Evolutionary conservation across 2,113 vertebrate genomes (phyloP).

Genomic region (Elephantulus edwardii): DNA sequence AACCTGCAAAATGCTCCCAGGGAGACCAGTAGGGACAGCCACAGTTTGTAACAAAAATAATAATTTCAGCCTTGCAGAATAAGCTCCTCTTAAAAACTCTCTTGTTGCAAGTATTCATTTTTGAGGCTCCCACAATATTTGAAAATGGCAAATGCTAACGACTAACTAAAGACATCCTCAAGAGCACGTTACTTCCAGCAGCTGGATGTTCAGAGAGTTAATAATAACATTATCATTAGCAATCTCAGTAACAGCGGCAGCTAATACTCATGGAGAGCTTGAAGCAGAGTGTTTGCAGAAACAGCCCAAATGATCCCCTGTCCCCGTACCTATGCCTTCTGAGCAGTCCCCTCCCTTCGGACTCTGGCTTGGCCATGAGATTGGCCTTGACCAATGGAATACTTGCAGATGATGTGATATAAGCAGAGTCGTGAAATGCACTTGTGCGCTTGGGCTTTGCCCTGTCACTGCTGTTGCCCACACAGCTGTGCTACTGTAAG

Average conservation of each 20-base stretch:
- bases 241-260: conserved; percentile 44
- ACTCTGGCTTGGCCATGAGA: neutral
- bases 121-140: conserved; percentile 75
- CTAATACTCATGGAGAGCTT: neutral
- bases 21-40: conserved; percentile 75
- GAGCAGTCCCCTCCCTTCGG: neutral
- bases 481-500: neutral
- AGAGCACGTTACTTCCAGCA: conserved; percentile 53
- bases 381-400: neutral
- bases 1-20: conserved; percentile 77
- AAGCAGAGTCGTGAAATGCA: neutral
- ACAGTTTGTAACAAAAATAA: conserved; percentile 80
- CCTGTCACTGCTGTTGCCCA: neutral
- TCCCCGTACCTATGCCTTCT: neutral
- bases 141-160: conserved; percentile 66
- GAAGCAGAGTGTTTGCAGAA: neutral
- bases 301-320: neutral
- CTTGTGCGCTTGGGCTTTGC: neutral
- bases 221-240: conserved; percentile 34
- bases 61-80: conserved; percentile 78
- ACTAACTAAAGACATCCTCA: conserved; percentile 59
- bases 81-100: conserved; percentile 76
- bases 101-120: conserved; percentile 76
- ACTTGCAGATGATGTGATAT: neutral
- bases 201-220: conserved; percentile 53